Base-by-base conservation (phyloP, 2,113 vertebrate genomes). In the Fregetta grallaria region DNA sequence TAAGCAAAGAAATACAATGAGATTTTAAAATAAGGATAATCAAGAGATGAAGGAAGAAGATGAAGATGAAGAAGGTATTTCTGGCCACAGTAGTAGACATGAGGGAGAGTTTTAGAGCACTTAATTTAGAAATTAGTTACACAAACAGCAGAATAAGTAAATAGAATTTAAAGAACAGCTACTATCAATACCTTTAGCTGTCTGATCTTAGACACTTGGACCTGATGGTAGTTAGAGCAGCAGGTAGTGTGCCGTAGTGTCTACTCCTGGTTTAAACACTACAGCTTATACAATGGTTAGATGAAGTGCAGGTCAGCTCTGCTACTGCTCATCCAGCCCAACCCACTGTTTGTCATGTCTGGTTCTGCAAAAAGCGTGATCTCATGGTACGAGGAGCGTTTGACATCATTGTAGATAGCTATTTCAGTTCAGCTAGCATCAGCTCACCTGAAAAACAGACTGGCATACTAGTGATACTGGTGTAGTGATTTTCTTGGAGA, bases 381-480 rank as follows among this genome's bases (percentile, higher is more conserved):
- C 27, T 79, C 6, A 2, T 62, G 55, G 55, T 1, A 32, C 58
- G 58, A 89, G 73, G 49, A 66, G 42, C 13, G 52, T 58, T 68
- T 86, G 88, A 58, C 29, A 3, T 16, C 29, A 3, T 16, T 34
- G 67, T 21, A 76, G 67, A 58, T 12, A 71, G 25, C 40, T 71
- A 6, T 44, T 85, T 85, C 45, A 42, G 34, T 68, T 68, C 58
- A 68, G 45, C 53, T 8, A 53, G 25, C 17, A 30, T 88, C 42
- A 38, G 45, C 32, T 86, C 88, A 86, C 83, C 79, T 86, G 92
- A 71, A 58, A 73, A 88, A 42, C 71, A 74, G 53, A 49, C 22
- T 13, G 55, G 72, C 61, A 34, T 49, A 29, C 53, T 32, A 52
- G 22, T 29, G 67, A 63, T 90, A 36, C 16, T 9, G 18, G 15